These are phyloP conservation scores for Cyprinella venusta DNA, from an alignment of 2,797 vertebrate species.

Conservation along the genomic window DNA sequence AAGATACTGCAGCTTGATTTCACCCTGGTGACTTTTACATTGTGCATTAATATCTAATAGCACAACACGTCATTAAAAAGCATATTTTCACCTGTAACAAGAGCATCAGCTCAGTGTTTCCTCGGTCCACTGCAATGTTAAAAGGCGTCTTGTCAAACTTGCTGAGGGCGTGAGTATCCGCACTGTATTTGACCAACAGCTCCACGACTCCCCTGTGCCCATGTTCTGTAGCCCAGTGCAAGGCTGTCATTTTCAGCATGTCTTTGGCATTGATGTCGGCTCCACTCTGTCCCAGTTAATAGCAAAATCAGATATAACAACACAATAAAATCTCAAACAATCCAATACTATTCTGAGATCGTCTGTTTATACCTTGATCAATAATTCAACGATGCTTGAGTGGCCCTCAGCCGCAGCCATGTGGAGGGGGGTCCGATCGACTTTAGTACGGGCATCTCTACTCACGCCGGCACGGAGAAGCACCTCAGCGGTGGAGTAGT, in stretches of 20 bases:
- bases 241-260: constrained; percentile 93
- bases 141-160: constrained; percentile 93
- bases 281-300: constrained; percentile 77
- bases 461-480: constrained; percentile 91
- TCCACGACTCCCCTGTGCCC: constrained; percentile 82
- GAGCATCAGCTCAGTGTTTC: constrained; percentile 85
- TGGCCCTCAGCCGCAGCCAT: constrained; percentile 92
- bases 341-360: neutral
- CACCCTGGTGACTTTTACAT: neutral
- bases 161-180: constrained; percentile 86
- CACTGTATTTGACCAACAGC: constrained; percentile 84
- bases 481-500: constrained; percentile 91
- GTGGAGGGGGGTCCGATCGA: constrained; percentile 92
- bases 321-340: neutral
- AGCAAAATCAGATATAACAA: neutral
- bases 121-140: constrained; percentile 88
- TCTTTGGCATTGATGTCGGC: constrained; percentile 93
- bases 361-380: constrained; percentile 80
- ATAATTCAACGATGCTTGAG: constrained; percentile 84
- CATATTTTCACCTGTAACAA: constrained; percentile 83
- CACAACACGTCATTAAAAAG: no score
- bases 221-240: constrained; percentile 91
- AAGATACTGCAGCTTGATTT: constrained; percentile 1
- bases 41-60: neutral
- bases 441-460: constrained; percentile 92